Conservation (phyloP, 2,113 vertebrate genomes). For the Raja brachyura region DNA sequence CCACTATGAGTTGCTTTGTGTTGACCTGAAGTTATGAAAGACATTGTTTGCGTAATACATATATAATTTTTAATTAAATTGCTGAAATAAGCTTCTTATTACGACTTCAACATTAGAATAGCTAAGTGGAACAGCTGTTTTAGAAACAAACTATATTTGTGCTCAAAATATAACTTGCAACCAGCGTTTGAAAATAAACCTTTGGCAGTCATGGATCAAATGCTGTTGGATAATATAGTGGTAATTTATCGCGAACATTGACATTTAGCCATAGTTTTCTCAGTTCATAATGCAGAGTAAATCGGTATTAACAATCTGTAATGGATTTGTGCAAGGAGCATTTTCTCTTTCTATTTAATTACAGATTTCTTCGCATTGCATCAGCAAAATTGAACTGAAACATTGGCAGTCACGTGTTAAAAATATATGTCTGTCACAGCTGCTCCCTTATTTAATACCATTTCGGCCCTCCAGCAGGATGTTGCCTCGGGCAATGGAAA, state of each 20-base stretch:
- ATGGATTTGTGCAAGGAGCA: slow-evolving; percentile 16
- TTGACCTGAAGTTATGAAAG: too few relatives aligned
- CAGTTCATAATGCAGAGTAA: slow-evolving; percentile 10
- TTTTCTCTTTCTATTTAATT: slow-evolving; percentile 24
- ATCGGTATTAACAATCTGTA: neutral
- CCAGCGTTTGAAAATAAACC: neutral
- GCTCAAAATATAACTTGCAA: neutral
- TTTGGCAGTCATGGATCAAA: neutral
- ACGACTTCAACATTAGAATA: neutral
- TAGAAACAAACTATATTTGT: neutral
- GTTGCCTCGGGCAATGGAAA: slow-evolving; percentile 1
- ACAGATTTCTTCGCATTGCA: neutral
- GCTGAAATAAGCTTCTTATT: neutral
- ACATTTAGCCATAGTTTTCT: slow-evolving; percentile 10
- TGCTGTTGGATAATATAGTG: neutral
- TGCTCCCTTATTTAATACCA: neutral
- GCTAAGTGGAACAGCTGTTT: neutral
- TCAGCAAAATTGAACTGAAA: slow-evolving; percentile 9
- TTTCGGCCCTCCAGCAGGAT: neutral
- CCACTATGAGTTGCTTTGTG: too few relatives aligned
- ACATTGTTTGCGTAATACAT: too few relatives aligned
- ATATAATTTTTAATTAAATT: neutral
- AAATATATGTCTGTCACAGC: neutral
- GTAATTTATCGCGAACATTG: slow-evolving; percentile 9
- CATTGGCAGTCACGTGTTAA: neutral